Evolutionary conservation across 2,113 vertebrate species (phyloP).

Genomic region (Mesitornis unicolor): DNA sequence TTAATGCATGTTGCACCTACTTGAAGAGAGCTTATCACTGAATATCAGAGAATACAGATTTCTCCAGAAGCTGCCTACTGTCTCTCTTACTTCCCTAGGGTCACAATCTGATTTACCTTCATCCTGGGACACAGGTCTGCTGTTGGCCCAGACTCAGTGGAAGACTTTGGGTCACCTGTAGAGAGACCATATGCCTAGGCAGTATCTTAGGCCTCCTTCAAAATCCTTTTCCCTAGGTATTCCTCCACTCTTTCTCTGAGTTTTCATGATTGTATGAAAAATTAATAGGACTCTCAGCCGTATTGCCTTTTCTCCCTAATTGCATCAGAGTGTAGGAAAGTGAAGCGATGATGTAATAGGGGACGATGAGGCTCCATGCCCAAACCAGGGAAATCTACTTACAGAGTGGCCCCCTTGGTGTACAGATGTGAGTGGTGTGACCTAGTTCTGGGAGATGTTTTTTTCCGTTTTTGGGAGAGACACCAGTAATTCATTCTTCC

Average conservation of each 20-base stretch:
- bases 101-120: not conserved
- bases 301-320: conserved; percentile 34
- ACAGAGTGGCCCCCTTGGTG: not conserved
- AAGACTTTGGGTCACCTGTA: not conserved
- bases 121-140: not conserved
- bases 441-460: conserved; percentile 54
- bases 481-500: conserved; percentile 66
- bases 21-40: not conserved
- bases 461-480: conserved; percentile 64
- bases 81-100: not conserved
- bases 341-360: not conserved
- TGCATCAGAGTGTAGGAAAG: conserved; percentile 7
- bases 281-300: not conserved
- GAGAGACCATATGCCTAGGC: not conserved
- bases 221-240: not conserved
- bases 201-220: not conserved
- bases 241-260: not conserved
- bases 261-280: conserved; percentile 10
- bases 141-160: not conserved
- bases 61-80: conserved; percentile 9
- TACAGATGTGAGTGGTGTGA: not conserved
- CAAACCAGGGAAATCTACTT: conserved; percentile 23
- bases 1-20: conserved; percentile 12
- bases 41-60: conserved; percentile 29
- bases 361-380: not conserved